Percentiles rank a stretch among this genome's conserved stretches.
These are phyloP conservation scores for Lindbergichthys nudifrons DNA, from an alignment of 2,797 vertebrate genomes.

Conservation along the genomic window DNA sequence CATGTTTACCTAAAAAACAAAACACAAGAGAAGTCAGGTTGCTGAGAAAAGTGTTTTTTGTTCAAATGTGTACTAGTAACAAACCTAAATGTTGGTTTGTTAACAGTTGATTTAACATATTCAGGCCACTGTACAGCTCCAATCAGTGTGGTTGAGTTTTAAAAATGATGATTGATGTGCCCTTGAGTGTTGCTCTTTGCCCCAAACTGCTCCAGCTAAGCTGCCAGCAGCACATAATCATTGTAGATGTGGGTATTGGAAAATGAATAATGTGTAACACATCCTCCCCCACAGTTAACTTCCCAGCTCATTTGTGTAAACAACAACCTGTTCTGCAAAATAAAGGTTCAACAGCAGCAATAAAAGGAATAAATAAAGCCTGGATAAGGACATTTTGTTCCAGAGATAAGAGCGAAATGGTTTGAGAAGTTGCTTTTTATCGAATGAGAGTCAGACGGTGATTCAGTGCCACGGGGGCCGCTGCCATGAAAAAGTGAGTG, in stretches of 20 bases:
- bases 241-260: not conserved
- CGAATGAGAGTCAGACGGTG: conserved; percentile 52
- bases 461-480: conserved; percentile 53
- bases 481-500: conserved; percentile 47
- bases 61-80: not conserved
- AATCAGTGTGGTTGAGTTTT: not conserved
- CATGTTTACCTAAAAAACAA: not conserved
- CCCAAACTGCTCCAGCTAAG: conserved; percentile 1
- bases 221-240: conserved; percentile 7
- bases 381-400: not conserved
- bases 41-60: not conserved
- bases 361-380: conserved; percentile 14
- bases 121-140: not conserved
- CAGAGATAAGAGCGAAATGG: conserved; percentile 1
- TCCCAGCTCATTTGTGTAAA: conserved; percentile 1
- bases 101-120: conserved; percentile 4
- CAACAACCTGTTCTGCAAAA: conserved; percentile 7
- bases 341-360: no score
- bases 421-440: conserved; percentile 20
- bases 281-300: conserved; percentile 19
- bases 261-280: conserved; percentile 13
- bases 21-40: not conserved
- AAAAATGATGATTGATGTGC: conserved; percentile 6
- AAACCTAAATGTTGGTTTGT: not conserved
- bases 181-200: conserved; percentile 19